Conservation (phyloP, 1,140 invertebrate species). For the Semibalanus balanoides region DNA sequence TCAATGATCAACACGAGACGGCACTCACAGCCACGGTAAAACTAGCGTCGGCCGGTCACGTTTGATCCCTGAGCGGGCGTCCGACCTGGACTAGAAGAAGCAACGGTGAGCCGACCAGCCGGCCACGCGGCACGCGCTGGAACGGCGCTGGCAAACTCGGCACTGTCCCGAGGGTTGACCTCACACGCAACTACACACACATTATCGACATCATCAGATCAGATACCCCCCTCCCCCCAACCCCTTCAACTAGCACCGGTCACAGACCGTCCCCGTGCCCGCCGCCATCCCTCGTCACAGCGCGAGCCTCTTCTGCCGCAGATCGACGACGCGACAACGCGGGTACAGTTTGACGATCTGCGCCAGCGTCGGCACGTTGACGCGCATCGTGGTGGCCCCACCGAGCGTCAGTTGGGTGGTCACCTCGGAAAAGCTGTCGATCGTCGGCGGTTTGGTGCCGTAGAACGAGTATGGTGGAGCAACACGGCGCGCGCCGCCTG, state of each 20-base stretch:
- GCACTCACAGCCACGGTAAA: not conserved
- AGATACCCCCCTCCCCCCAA: no score
- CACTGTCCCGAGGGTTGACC: no score
- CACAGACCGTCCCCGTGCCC: not conserved
- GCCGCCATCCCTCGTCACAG: not conserved
- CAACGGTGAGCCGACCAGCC: not conserved
- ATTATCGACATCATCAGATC: not conserved
- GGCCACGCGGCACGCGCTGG: no score
- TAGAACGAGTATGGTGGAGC: not conserved
- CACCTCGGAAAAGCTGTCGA: not conserved
- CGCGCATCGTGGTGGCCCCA: not conserved
- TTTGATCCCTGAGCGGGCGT: not conserved
- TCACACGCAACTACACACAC: not conserved
- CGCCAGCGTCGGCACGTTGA: conserved; percentile 3
- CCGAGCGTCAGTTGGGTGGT: not conserved
- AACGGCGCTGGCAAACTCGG: no score
- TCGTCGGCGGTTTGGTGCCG: not conserved
- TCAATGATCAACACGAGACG: not conserved
- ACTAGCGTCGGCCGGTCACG: not conserved
- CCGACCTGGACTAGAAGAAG: not conserved
- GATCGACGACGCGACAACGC: not conserved
- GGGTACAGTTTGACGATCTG: not conserved
- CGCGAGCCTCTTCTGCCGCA: not conserved
- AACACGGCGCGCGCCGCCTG: not conserved
- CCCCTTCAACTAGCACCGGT: not conserved